These are phyloP conservation scores for Nanger granti DNA, from an alignment of 2,113 vertebrate genomes.

Conservation along the genomic window DNA sequence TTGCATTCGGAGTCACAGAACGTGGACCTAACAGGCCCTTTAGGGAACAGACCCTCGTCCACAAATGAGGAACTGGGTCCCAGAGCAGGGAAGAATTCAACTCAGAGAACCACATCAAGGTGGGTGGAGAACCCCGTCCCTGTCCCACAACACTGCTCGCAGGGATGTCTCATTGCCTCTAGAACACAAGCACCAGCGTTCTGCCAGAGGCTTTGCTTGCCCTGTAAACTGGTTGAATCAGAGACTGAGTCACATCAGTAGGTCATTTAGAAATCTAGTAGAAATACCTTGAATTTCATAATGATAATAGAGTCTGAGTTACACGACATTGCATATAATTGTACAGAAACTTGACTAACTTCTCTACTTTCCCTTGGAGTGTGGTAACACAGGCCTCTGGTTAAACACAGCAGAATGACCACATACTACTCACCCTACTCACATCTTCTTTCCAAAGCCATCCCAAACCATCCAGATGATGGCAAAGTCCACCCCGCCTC, in stretches of 20 bases:
- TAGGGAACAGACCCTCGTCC: not conserved
- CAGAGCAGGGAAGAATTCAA: not conserved
- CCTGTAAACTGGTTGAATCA: not conserved
- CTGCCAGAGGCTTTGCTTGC: no score
- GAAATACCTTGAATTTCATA: not conserved
- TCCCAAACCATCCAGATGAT: not conserved
- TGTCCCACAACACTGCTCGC: not conserved
- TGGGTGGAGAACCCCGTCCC: accelerated
- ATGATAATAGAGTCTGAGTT: not conserved
- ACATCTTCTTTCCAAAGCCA: not conserved
- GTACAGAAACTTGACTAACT: not conserved
- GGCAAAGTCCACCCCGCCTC: not conserved
- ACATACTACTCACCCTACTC: not conserved
- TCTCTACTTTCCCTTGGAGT: not conserved
- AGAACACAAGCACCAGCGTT: not conserved
- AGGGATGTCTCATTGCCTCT: accelerated
- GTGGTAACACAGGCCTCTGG: not conserved
- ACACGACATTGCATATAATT: not conserved
- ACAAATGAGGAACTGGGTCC: not conserved
- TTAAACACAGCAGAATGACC: not conserved
- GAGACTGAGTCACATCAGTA: not conserved
- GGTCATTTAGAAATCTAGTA: not conserved
- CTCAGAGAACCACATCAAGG: not conserved
- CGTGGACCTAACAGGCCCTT: not conserved
- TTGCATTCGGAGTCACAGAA: not conserved